Evolutionary conservation across 2,113 vertebrate genomes (phyloP).

Genomic region (Ia io): DNA sequence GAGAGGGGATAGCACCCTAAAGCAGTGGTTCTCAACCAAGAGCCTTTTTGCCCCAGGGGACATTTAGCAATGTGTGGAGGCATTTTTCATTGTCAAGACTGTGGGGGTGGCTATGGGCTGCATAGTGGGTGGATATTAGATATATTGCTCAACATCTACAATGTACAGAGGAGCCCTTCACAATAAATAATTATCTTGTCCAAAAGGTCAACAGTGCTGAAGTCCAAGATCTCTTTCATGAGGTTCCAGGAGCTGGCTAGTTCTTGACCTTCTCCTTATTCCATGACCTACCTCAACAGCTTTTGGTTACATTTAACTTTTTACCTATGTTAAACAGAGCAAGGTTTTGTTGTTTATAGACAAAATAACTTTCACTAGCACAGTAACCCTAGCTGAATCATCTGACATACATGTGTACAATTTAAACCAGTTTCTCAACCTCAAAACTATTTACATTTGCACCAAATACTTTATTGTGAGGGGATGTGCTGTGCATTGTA

Average conservation of each 20-base stretch:
- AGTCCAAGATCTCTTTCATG: background rate
- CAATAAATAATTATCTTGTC: background rate
- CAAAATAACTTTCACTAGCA: background rate
- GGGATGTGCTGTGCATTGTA: background rate
- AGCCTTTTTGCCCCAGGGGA: background rate
- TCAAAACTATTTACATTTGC: background rate
- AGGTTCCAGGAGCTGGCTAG: background rate
- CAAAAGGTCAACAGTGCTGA: background rate
- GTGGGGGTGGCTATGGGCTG: background rate
- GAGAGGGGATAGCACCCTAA: background rate
- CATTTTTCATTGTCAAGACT: background rate
- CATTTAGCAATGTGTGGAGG: background rate
- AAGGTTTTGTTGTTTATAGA: background rate
- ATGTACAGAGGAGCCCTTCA: background rate
- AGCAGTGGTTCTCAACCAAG: background rate
- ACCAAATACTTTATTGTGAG: background rate
- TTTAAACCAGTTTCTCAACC: constrained; percentile 37
- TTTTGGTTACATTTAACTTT: constrained; percentile 13
- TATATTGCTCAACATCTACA: background rate
- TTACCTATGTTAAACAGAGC: background rate
- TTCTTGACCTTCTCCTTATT: background rate
- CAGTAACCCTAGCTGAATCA: background rate
- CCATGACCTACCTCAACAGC: background rate
- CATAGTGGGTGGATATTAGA: background rate
- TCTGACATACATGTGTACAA: background rate